These are phyloP conservation scores for Mormyrus proboscirostris DNA, from an alignment of 2,797 vertebrate species.

Conservation along the genomic window DNA sequence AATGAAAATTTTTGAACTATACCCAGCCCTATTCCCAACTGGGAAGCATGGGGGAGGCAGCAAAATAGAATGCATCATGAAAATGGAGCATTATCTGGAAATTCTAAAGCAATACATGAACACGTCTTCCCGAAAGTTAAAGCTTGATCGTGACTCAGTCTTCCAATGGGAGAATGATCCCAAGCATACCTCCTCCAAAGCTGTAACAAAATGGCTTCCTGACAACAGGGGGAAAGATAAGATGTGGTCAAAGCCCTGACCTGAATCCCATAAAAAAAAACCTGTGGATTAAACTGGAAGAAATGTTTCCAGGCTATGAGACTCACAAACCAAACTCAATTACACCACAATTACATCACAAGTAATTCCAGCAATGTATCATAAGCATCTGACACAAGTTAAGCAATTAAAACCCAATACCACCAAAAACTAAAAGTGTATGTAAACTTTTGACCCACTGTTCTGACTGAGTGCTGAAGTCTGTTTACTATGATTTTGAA, in stretches of 20 bases:
- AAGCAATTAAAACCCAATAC: not conserved
- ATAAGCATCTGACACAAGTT: not conserved
- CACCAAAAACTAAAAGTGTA: not conserved
- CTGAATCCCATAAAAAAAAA: not conserved
- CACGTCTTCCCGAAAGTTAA: not conserved
- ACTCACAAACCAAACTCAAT: not conserved
- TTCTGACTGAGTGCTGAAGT: not conserved
- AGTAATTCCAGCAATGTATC: not conserved
- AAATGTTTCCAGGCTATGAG: not conserved
- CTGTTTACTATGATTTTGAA: not conserved
- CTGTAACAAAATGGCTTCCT: not conserved
- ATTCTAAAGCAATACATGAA: not conserved
- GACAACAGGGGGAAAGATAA: not conserved
- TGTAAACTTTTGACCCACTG: not conserved
- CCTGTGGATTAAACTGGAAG: not conserved
- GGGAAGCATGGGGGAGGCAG: not conserved
- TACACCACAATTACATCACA: not conserved
- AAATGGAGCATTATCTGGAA: not conserved
- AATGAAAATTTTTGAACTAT: not conserved
- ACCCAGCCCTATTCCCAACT: not conserved
- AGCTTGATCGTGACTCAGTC: not conserved
- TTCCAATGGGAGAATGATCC: not conserved
- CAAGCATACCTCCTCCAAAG: not conserved
- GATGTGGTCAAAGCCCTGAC: not conserved
- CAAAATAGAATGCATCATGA: not conserved